phyloP scores from a whole-genome alignment of 2,797 vertebrate genomes.

The Tachyglossus aculeatus region DNA sequence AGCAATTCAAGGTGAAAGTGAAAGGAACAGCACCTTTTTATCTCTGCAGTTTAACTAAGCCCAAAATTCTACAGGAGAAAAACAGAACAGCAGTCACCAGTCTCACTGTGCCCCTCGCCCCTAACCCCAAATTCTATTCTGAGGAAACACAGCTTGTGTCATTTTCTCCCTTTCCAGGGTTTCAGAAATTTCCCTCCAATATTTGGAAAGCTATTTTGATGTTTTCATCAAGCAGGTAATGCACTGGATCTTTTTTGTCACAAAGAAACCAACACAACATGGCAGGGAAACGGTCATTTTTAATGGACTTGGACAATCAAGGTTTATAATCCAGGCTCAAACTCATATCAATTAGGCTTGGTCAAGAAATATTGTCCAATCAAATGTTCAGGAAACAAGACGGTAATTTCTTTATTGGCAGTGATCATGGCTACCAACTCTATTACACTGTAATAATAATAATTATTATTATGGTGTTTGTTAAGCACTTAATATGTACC shows the following conservation, averaged over 20 bases:
- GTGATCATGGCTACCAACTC: too few relatives aligned
- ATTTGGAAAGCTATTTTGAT: background rate
- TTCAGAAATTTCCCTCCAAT: background rate
- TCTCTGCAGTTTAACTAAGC: background rate
- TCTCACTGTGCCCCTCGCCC: accelerated
- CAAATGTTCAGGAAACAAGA: too few relatives aligned
- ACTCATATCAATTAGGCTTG: too few relatives aligned
- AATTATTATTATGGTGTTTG: too few relatives aligned
- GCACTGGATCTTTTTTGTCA: background rate
- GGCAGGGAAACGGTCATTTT: too few relatives aligned
- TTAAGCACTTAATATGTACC: too few relatives aligned
- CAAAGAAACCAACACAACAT: background rate
- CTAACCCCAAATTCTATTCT: background rate
- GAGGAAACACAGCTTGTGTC: too few relatives aligned
- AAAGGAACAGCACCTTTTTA: background rate
- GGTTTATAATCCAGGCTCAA: too few relatives aligned
- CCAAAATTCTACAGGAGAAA: background rate
- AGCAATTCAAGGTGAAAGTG: background rate
- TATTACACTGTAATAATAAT: too few relatives aligned
- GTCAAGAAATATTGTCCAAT: too few relatives aligned
- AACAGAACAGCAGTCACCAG: background rate
- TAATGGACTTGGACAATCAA: too few relatives aligned
- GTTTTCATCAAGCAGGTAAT: background rate
- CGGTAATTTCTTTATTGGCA: too few relatives aligned
- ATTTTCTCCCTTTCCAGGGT: background rate